Base-by-base conservation (phyloP, 2,797 vertebrate species). In the Lutjanus campechanus region DNA sequence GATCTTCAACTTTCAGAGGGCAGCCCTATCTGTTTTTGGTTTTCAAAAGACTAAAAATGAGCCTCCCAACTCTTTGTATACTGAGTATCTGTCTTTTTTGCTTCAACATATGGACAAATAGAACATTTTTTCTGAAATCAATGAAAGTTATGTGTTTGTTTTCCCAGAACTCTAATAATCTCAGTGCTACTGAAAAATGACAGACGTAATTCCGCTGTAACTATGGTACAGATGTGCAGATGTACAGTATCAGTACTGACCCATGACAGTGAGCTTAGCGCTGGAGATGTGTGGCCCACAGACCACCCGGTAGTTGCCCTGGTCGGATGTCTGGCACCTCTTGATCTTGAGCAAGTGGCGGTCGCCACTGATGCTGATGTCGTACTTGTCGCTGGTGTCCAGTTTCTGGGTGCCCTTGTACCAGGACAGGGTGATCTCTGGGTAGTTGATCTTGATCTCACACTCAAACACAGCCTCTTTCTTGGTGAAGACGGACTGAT, bases 351-450 rank as follows among this genome's bases (percentile, higher is more conserved):
- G 94, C 73, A 94, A 94, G 89, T 99, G 98, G 58, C 88, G 94
- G 85, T 99, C 97, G 19, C 95, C 97, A 25, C 95, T 94, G 68
- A 99, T 93, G 87, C 88, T 96, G 91, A 99, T 99, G 86, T 97
- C 93, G 51, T 98, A 98, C 92, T 99, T 98, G 81, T 97, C 93
- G 77, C 79, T 95, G 59, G 94, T 95, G 73, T 98, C 96, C 88
- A 99, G 94, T 91, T 98, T 99, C 90, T 97, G 97, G 1, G 98
- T 99, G 77, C 98, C 98, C 89, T 98, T 99, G 94, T 99, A 99
- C 98, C 98, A 99, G 40, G 98, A 98, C 65, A 99, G 95, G n/a
- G 96, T 96, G 92, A 99, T 99, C 96, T 99, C 98, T 36, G 98
- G 98, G 91, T 99, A 99, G 94, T 99, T 99, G 93, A 99, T 99